Conservation (phyloP, 2,888 invertebrate genomes). For the Notocelia uddmanniana region DNA sequence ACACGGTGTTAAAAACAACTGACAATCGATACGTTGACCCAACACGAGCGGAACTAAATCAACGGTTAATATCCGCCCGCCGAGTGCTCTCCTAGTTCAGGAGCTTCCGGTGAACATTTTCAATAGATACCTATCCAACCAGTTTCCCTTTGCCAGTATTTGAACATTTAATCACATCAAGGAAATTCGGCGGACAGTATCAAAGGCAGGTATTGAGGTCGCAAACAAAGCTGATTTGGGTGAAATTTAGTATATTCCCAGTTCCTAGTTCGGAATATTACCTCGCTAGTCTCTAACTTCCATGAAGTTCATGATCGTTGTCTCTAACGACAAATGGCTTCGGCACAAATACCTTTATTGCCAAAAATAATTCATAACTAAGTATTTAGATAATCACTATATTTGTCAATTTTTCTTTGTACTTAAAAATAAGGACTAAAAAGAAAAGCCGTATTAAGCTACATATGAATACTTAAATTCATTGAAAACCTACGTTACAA, state of each 20-base stretch:
- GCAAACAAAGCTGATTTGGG: conserved; percentile 22
- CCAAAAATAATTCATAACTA: too few species aligned
- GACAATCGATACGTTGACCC: conserved; percentile 34
- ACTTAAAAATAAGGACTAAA: background rate
- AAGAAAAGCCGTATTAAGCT: background rate
- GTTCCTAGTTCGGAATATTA: background rate
- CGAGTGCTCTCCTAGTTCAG: conserved; percentile 30
- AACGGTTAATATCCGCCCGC: conserved; percentile 43
- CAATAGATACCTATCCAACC: conserved; percentile 17
- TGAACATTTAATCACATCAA: conserved; percentile 30
- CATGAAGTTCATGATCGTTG: too few species aligned
- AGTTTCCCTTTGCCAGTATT: conserved; percentile 29
- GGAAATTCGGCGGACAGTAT: conserved; percentile 31
- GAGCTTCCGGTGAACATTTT: conserved; percentile 38
- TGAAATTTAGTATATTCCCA: conserved; percentile 7
- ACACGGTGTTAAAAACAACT: conserved; percentile 24
- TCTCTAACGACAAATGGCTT: too few species aligned
- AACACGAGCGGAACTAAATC: conserved; percentile 38
- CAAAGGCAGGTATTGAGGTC: conserved; percentile 16
- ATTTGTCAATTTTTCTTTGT: background rate
- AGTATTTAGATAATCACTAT: too few species aligned
- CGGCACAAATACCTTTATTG: background rate
- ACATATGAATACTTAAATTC: background rate
- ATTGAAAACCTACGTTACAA: conserved; percentile 3
- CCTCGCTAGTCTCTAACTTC: background rate